phyloP scores from a whole-genome alignment of 2,797 vertebrate genomes.

The Sebastes paucispinis region DNA sequence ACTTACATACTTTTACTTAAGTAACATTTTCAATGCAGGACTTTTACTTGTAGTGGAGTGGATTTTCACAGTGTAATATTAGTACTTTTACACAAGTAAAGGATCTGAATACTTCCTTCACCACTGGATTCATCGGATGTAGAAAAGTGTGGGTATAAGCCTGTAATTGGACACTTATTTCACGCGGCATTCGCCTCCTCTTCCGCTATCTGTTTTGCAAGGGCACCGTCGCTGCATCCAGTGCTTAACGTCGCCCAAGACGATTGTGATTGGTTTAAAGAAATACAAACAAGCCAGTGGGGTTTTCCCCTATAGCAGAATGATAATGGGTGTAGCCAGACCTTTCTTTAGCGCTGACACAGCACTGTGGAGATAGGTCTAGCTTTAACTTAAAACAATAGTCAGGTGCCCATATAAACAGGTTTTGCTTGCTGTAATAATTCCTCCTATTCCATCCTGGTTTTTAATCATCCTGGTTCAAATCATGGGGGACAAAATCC shows the following conservation, averaged over 20 bases:
- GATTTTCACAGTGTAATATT: no score
- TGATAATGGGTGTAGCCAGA: no score
- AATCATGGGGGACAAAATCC: background rate
- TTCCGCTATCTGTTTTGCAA: background rate
- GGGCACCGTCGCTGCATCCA: background rate
- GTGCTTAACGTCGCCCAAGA: background rate
- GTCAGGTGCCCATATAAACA: background rate
- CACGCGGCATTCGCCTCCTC: background rate
- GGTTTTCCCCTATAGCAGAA: no score
- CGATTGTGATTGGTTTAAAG: background rate
- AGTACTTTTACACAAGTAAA: no score
- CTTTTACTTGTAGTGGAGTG: no score
- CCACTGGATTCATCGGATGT: no score
- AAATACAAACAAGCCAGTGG: background rate
- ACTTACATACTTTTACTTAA: no score
- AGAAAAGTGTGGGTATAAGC: background rate
- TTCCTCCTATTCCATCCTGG: background rate
- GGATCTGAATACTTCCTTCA: no score
- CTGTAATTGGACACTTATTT: no score
- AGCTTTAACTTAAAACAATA: rapidly evolving
- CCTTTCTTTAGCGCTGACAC: no score
- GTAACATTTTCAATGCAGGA: no score
- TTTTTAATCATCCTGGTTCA: background rate
- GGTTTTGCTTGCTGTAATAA: background rate
- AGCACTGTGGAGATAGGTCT: no score